Base-by-base conservation (phyloP, 2,113 vertebrate genomes). In the Phasianus colchicus region DNA sequence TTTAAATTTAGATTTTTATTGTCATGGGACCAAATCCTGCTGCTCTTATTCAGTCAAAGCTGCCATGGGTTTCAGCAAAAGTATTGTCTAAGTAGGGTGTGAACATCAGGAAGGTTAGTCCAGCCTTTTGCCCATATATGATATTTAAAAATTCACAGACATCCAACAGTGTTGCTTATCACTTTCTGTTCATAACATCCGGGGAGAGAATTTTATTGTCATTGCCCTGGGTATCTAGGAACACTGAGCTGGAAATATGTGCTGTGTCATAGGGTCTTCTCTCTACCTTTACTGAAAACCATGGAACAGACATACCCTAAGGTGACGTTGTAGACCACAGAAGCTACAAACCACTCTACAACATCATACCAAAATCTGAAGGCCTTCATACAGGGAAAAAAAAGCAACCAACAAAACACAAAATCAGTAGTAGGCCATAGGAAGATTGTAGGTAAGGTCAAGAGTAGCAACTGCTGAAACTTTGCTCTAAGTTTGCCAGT, bases 41-140 rank as follows among this genome's bases (percentile, higher is more conserved):
- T 87, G 72, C 65, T 73, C 84, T 96, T 95, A 89, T 90, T 95
- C 74, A 92, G 60, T 77, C 86, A 89, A 89, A 93, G 70, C 47
- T 80, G n/a, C 13, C 65, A 91, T 4, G 34, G 36, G 78, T 80
- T 91, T 89, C 45, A 88, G 18, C 20, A 82, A 74, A 65, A 86
- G 19, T 18, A 36, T 60, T 82, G 32, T 58, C 32, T 88, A 70
- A 73, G 22, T 67, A 80, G 58, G n/a, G 45, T 74, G n/a, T 3
- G 6, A 79, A 86, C 27, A 75, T 64, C 47, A 69, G 81, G 47
- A 81, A 85, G 30, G 21, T 70, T 55, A 11, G 40, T 83, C 52
- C 66, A 82, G 38, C 21, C 54, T 88, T 90, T 83, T 88, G 24
- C 19, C 36, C 0, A 1, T 34, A 1, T 34, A 86, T 10, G 54